A percentile compares a stretch with the other conserved stretches of the same genome.
These are phyloP conservation scores for Pempheris klunzingeri DNA, from an alignment of 2,797 vertebrate species.

Conservation along the genomic window DNA sequence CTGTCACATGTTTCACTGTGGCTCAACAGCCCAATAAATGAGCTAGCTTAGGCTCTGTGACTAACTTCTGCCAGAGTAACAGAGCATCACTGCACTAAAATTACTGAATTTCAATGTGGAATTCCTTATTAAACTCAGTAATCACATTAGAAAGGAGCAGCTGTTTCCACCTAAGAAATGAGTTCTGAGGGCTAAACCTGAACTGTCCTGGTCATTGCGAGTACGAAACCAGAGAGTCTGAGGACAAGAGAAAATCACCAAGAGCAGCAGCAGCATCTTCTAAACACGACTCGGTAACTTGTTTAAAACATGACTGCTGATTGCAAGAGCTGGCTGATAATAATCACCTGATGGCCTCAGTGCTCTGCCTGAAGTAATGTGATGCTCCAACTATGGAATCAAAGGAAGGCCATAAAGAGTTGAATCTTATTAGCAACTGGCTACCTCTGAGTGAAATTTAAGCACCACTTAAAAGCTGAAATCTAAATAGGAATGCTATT, in stretches of 20 bases:
- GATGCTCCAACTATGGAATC: background rate
- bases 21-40: too few species aligned
- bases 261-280: conserved; percentile 2
- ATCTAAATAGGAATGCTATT: too few species aligned
- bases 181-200: too few species aligned
- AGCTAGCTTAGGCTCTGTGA: too few species aligned
- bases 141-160: too few species aligned
- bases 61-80: too few species aligned
- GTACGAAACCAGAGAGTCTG: background rate
- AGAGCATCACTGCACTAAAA: too few species aligned
- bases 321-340: conserved; percentile 18
- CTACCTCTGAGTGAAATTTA: background rate
- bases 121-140: too few species aligned
- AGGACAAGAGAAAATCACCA: conserved; percentile 13
- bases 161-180: too few species aligned
- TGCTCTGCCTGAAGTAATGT: background rate
- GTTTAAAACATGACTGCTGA: conserved; percentile 36
- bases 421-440: too few species aligned
- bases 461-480: background rate
- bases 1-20: too few species aligned
- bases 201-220: background rate
- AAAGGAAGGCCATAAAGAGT: background rate
- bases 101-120: too few species aligned
- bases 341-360: conserved; percentile 6
- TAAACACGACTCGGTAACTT: conserved; percentile 4